Base-by-base conservation (phyloP, 37 sponge, comb jelly and placozoan species). In the Corticium candelabrum region DNA sequence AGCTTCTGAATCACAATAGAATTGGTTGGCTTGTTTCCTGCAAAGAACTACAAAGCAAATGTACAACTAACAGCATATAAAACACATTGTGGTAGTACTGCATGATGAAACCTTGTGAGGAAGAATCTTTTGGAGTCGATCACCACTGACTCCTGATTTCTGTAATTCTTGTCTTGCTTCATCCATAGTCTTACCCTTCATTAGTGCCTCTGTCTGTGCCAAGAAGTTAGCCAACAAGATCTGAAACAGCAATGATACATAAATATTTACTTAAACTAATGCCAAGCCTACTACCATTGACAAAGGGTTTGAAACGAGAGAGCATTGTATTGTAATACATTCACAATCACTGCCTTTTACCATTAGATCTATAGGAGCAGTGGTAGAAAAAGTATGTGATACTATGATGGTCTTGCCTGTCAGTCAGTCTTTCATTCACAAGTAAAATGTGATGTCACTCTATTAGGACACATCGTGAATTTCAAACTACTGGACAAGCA, bases 121-220 rank as follows among this genome's bases (percentile, higher is more conserved):
- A 34, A 91, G 85, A 31, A 95, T 78, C 29, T 31, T 73, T 1
- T 86, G 79, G 67, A 91, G 75, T 71, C 79, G 39, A 1, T 86
- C 79, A 69, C 89, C 87, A 41, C 71, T 77, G 0, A 89, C 68
- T 62, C 92, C 92, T 34, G 76, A 81, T 35, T 74, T 79, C 37
- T 79, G 69, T 37, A 97, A 89, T 82, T 94, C 95, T 30, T 78
- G 68, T 62, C 78, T 83, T 0, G 94, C 95, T 57, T 97, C 99
- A 31, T 89, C 95, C 38, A 77, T 70, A 3, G 93, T 89, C 76
- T 94, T 97, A 1, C 99, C 99, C 34, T 81, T 85, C 99, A 97
- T 97, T 43, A 97, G 78, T 1, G 99, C 99, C 62, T 94, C 95
- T 4, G 99, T 97, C 76, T 94, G 99, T 31, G 99, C 99, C 35